A percentile compares a stretch with the other conserved stretches of the same genome.
Evolutionary conservation across 2,888 invertebrate genomes (phyloP).

Genomic region (Ditylenchus weischeri): DNA sequence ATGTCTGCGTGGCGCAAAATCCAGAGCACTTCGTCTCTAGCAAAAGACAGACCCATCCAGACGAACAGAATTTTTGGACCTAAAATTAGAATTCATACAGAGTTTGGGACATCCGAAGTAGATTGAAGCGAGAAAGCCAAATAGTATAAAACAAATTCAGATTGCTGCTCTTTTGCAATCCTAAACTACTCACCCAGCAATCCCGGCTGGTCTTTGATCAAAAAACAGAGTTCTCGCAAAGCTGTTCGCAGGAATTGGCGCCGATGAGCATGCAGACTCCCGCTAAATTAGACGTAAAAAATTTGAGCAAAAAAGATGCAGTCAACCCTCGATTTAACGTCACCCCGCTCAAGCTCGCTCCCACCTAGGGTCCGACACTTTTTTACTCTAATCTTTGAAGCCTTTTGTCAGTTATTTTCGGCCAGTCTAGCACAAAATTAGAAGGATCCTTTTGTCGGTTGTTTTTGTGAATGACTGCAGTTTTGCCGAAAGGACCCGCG

Average conservation of each 20-base stretch:
- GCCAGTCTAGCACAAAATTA: too few species aligned
- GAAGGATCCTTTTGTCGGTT: too few species aligned
- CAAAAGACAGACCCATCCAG: constrained; percentile 89
- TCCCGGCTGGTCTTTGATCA: constrained; percentile 96
- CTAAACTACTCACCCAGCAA: constrained; percentile 64
- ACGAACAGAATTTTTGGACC: constrained; percentile 86
- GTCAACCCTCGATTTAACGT: too few species aligned
- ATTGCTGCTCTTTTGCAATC: background rate
- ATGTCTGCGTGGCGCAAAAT: constrained; percentile 90
- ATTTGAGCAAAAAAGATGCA: background rate
- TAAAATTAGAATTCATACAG: too few species aligned
- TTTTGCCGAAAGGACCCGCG: too few species aligned
- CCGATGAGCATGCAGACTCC: constrained; percentile 85
- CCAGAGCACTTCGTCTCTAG: constrained; percentile 95
- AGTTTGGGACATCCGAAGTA: too few species aligned
- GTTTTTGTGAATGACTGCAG: too few species aligned
- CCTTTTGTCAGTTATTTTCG: too few species aligned
- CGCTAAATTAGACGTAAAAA: constrained; percentile 60
- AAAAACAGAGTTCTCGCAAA: constrained; percentile 85
- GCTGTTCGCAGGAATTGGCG: constrained; percentile 92
- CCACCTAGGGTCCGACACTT: too few species aligned
- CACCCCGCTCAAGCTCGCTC: too few species aligned
- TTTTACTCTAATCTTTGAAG: too few species aligned
- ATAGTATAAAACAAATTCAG: background rate
- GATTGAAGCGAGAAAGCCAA: too few species aligned